Base-by-base conservation (phyloP, 2,797 vertebrate species). In the Sebastes hubbsi region DNA sequence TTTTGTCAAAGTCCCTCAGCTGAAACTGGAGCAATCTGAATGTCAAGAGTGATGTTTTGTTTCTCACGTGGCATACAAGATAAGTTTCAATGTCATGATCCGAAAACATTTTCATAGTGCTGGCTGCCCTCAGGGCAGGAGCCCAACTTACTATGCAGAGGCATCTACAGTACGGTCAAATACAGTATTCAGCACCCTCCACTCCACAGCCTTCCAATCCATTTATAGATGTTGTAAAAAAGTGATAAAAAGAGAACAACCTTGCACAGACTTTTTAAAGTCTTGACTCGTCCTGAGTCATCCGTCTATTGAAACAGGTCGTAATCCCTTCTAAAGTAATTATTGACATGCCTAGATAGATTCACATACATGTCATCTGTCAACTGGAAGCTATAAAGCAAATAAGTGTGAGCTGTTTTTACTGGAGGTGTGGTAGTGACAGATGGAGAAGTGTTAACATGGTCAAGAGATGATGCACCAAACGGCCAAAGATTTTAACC, bases 371-470 rank as follows among this genome's bases (percentile, higher is more conserved):
- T 22, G 34, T 56, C 25, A 77, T 49, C 6, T 59, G 61, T 85
- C 38, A 80, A 49, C 54, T 77, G 13, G 8, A 72, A 56, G 32
- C 64, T 36, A 55, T n/a, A 61, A 80, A 70, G 60, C 61, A 82
- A 73, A 71, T 20, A 70, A 59, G 24, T 22, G 54, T 62, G 16
- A 16, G 62, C 12, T 42, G 56, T 62, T 83, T 74, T 80, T 27
- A 42, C 29, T 49, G 18, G 49, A 77, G 72, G 75, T 72, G 79
- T 20, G 46, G 65, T 32, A 36, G 20, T 61, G 56, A 62, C 81
- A 81, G 58, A 76, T 81, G 77, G 82, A 16, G 49, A 77, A 30
- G 80, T 79, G 73, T 71, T 64, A 75, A 78, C 63, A 69, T 30
- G 5, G 49, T 20, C 42, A 52, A 36, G 18, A 65, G 22, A 62